Conservation (phyloP, 2,888 invertebrate species). For the Acanthosoma haemorrhoidale region DNA sequence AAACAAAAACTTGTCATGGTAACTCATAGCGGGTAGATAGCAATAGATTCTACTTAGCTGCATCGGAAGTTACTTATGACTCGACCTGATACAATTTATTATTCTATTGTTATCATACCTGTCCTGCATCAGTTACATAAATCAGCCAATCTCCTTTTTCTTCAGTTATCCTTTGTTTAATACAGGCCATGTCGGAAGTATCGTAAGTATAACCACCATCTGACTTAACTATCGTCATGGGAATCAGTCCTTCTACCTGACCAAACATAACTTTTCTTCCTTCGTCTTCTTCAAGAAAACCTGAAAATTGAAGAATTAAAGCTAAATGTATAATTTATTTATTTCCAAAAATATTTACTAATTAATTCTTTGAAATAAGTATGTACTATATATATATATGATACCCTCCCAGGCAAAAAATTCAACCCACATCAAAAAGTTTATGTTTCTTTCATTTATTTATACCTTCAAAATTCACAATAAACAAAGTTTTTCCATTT, state of each 20-base stretch:
- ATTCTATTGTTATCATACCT: slow-evolving; percentile 52
- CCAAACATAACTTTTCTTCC: slow-evolving; percentile 82
- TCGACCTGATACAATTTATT: no score
- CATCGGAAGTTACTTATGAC: no score
- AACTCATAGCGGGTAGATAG: no score
- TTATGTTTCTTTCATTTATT: no score
- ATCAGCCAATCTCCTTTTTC: slow-evolving; percentile 85
- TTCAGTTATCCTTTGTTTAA: slow-evolving; percentile 74
- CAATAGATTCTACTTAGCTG: no score
- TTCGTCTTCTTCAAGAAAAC: slow-evolving; percentile 68
- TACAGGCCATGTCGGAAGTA: slow-evolving; percentile 92
- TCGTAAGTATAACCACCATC: slow-evolving; percentile 97
- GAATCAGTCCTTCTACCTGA: slow-evolving; percentile 63
- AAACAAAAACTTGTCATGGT: no score
- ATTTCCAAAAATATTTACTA: not conserved
- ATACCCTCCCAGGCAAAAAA: no score
- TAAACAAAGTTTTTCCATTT: no score
- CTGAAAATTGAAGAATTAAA: slow-evolving; percentile 40
- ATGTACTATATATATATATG: not conserved
- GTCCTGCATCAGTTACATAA: slow-evolving; percentile 93
- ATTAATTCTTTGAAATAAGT: not conserved
- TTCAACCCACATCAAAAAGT: no score
- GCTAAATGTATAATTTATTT: not conserved
- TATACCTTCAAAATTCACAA: no score
- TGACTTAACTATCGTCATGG: slow-evolving; percentile 90